Evolutionary conservation across 2,888 invertebrate species (phyloP).

Genomic region (Tolmerus cingulatus): DNA sequence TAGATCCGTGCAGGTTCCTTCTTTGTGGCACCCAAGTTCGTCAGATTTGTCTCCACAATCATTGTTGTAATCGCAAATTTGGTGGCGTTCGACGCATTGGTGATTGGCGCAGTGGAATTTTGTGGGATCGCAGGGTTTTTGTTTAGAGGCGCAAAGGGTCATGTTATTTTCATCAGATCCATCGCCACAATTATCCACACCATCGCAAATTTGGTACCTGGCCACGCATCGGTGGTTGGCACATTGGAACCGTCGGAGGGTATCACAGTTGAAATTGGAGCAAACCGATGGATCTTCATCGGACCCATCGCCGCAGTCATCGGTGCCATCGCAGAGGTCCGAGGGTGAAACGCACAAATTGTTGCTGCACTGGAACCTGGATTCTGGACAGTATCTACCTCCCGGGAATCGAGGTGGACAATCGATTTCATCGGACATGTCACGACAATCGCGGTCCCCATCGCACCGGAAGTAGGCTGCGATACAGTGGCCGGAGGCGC

Average conservation of each 20-base stretch:
- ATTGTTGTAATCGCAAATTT: conserved; percentile 87
- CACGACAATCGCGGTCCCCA: conserved; percentile 87
- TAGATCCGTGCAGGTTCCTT: conserved; percentile 68
- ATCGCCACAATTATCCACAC: conserved; percentile 91
- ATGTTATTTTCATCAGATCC: conserved; percentile 96
- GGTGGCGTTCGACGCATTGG: conserved; percentile 79
- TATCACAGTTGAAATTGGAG: conserved; percentile 86
- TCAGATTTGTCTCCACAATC: conserved; percentile 92
- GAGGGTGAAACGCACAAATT: conserved; percentile 89
- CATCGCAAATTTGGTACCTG: conserved; percentile 87
- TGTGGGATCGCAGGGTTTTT: conserved; percentile 77
- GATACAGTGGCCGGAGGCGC: conserved; percentile 91
- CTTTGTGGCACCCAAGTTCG: conserved; percentile 86
- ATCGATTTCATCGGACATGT: conserved; percentile 87
- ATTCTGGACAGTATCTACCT: conserved; percentile 87
- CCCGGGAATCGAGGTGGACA: conserved; percentile 90
- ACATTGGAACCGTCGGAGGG: conserved; percentile 86
- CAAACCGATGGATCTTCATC: conserved; percentile 86
- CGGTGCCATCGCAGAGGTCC: conserved; percentile 91
- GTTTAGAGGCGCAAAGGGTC: conserved; percentile 82
- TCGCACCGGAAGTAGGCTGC: conserved; percentile 88
- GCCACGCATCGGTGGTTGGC: conserved; percentile 87
- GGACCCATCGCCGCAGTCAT: conserved; percentile 91
- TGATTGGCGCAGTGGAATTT: conserved; percentile 91
- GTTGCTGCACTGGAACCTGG: conserved; percentile 90